Evolutionary conservation across 2,113 vertebrate species (phyloP), one percentile per base, ranked within the genome.

Genomic region (Cavia porcellus): DNA sequence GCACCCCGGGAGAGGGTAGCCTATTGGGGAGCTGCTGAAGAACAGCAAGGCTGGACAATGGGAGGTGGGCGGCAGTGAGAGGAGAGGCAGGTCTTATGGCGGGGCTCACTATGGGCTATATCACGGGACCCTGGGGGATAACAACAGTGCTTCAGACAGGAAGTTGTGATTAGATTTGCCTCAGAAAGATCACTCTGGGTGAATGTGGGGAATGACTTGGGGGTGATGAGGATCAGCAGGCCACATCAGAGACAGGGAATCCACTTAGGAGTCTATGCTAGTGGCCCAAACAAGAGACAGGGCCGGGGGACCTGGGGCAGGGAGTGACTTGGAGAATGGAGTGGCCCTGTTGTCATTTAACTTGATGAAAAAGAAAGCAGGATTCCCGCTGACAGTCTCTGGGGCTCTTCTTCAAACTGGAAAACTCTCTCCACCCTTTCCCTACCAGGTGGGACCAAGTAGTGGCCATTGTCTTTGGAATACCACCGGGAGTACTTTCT

Each of bases 301-400:
- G 74, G 61, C 0, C 0, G 4, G 17, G 55, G 17, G 22, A 5
- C 0, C 14, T 68, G 4, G 0, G 6, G 30, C 59, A 55, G 47
- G 38, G 30, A 75, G 42, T 14, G 17, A 4, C 1, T 11, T 70
- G 6, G 1, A 4, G 15, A 66, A 68, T 28, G 38, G 6, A 19
- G 20, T 25, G 15, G 28, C 22, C 4, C 20, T 17, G 25, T 15
- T 79, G 28, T 38, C 35, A 55, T 52, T 95, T 81, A 38, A 59
- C 0, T 30, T 3, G 19, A 3, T 25, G 1, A 50, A 22, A 79
- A 74, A 57, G 22, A 70, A 8, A 82, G 25, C 1, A 10, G 20
- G 47, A 25, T 59, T 62, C 61, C 55, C 25, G 57, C n/a, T 59
- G 35, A 1, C 17, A 90, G 42, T 42, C 3, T 7, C 42, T 28